Evolutionary conservation across 2,797 vertebrate genomes (phyloP).

Genomic region (Rallus crepitans): DNA sequence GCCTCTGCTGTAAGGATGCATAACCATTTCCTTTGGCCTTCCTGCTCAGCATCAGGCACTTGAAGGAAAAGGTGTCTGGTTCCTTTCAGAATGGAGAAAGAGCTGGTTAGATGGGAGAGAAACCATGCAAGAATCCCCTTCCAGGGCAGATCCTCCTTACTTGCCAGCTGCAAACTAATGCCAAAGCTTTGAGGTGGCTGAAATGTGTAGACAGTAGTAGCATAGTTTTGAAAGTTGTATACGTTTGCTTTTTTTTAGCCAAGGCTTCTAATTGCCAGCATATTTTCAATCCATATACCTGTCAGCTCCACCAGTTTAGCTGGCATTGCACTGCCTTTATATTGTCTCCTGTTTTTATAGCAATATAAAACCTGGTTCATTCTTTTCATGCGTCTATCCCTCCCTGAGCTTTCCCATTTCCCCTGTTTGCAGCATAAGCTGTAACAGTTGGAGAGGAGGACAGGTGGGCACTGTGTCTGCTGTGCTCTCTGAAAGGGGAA

Average conservation of each 20-base stretch:
- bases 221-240: neutral
- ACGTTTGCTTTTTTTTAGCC: neutral
- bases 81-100: neutral
- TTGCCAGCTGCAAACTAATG: neutral
- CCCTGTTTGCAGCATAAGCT: neutral
- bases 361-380: conserved; percentile 22
- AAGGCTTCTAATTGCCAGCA: conserved; percentile 56
- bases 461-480: neutral
- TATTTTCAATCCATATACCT: conserved; percentile 68
- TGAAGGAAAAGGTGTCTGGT: neutral
- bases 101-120: neutral
- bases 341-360: conserved; percentile 30
- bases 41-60: neutral
- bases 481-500: neutral
- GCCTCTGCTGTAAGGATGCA: neutral
- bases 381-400: neutral
- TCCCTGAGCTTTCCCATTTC: conserved; percentile 20
- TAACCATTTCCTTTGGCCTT: neutral
- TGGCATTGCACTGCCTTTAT: conserved; percentile 48
- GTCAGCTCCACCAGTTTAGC: conserved; percentile 53
- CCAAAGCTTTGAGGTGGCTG: neutral
- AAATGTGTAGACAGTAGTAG: neutral
- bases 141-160: neutral
- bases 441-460: neutral
- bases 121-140: neutral